These are phyloP conservation scores for Abrostola triplasia DNA, from an alignment of 2,888 invertebrate species.

Conservation along the genomic window DNA sequence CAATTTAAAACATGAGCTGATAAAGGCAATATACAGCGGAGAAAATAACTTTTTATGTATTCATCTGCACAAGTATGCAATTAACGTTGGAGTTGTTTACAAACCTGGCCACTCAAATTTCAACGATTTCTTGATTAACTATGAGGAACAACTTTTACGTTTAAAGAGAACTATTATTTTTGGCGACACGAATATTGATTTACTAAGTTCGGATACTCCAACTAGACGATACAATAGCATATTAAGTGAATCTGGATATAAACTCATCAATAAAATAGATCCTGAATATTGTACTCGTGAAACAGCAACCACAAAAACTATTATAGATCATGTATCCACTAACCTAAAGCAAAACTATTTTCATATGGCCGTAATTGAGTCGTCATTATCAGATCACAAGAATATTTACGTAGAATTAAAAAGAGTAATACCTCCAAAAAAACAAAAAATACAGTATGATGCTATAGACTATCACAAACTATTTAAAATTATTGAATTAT, in stretches of 20 bases:
- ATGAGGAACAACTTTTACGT: background rate
- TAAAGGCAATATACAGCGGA: slow-evolving; percentile 24
- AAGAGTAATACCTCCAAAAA: slow-evolving; percentile 1
- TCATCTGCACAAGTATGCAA: background rate
- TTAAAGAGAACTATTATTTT: background rate
- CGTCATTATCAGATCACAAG: slow-evolving; percentile 2
- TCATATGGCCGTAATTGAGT: slow-evolving; percentile 1
- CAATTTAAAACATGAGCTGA: slow-evolving; percentile 32
- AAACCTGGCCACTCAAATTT: slow-evolving; percentile 1
- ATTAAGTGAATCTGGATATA: background rate
- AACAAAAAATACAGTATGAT: slow-evolving; percentile 3
- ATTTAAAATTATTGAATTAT: background rate
- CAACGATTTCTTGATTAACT: background rate
- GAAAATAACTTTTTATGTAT: slow-evolving; percentile 54
- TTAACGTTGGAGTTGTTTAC: slow-evolving; percentile 1
- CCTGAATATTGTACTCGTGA: too few species aligned
- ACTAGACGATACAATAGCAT: background rate
- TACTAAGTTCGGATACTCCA: background rate
- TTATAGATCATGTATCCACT: background rate
- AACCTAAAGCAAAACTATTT: slow-evolving; percentile 1
- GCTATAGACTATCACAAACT: background rate
- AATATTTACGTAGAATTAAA: slow-evolving; percentile 1
- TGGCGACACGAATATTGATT: slow-evolving; percentile 1
- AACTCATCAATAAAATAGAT: slow-evolving; percentile 1
- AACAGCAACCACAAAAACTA: too few species aligned